phyloP scores from a whole-genome alignment of 2,888 invertebrate species.

The Esperia sulphurella region DNA sequence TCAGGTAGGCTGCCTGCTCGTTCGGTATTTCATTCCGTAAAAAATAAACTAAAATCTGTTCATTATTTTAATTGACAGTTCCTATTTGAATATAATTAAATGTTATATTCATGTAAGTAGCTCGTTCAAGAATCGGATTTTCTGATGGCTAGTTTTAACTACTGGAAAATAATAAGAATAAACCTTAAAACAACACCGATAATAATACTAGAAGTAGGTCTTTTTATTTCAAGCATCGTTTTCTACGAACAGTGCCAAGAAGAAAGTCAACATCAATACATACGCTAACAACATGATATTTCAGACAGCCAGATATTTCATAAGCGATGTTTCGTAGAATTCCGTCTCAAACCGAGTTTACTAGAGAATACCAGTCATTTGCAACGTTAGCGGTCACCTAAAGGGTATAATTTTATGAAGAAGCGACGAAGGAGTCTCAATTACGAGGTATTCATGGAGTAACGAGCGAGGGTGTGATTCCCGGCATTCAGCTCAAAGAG shows the following conservation, averaged over 20 bases:
- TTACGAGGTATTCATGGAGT: slow-evolving; percentile 54
- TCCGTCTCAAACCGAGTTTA: neutral
- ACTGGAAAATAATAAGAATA: too few species aligned
- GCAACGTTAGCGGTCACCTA: slow-evolving; percentile 31
- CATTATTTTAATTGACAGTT: too few species aligned
- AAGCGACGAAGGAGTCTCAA: slow-evolving; percentile 44
- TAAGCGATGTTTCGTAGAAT: neutral
- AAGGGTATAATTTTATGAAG: slow-evolving; percentile 44
- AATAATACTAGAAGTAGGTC: too few species aligned
- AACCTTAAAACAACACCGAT: too few species aligned
- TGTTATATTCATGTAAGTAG: too few species aligned
- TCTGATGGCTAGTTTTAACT: too few species aligned
- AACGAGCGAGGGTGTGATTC: slow-evolving; percentile 44
- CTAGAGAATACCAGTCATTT: slow-evolving; percentile 18
- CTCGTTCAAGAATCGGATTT: too few species aligned
- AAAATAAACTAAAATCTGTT: too few species aligned
- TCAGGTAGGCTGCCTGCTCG: too few species aligned
- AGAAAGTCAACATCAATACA: neutral
- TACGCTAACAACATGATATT: neutral
- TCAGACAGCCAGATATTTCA: neutral
- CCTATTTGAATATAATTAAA: too few species aligned
- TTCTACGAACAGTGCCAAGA: neutral
- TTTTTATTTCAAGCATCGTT: neutral
- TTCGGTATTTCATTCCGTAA: too few species aligned
- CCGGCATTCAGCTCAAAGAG: slow-evolving; percentile 14